Conservation (phyloP, 1,140 invertebrate species). For the Brachionus koreanus region DNA sequence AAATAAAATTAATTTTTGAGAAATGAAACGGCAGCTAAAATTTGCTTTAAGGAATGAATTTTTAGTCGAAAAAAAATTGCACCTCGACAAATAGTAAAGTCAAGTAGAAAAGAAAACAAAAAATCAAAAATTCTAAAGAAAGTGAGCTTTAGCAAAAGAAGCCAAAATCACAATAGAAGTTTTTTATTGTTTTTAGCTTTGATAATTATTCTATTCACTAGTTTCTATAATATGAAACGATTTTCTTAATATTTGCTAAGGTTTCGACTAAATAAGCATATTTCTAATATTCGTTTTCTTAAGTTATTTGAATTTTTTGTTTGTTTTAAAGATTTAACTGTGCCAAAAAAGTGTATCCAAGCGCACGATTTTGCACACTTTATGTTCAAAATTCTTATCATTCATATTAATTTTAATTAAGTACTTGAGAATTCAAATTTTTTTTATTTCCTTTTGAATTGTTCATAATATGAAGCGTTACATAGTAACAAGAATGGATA, state of each 20-base stretch:
- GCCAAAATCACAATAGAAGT: neutral
- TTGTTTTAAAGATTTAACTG: neutral
- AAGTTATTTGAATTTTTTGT: neutral
- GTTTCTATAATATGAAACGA: neutral
- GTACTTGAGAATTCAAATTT: neutral
- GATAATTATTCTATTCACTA: neutral
- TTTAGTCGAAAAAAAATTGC: neutral
- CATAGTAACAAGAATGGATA: neutral
- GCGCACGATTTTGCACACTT: neutral
- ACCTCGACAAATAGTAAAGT: neutral
- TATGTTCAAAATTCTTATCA: neutral
- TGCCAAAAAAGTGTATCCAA: conserved; percentile 1
- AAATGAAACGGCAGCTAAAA: neutral
- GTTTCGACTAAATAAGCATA: neutral
- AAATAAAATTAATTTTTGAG: neutral
- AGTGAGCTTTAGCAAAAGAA: neutral
- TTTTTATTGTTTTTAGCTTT: neutral
- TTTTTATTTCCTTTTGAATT: conserved; percentile 4
- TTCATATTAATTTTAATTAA: neutral
- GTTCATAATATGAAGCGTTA: neutral
- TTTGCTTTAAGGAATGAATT: neutral
- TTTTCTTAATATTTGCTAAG: neutral
- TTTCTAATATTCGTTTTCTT: conserved; percentile 4
- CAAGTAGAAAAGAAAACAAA: neutral
- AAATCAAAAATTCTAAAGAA: neutral